These are phyloP conservation scores for Esox niger DNA, from an alignment of 2,113 vertebrate species.

Conservation along the genomic window DNA sequence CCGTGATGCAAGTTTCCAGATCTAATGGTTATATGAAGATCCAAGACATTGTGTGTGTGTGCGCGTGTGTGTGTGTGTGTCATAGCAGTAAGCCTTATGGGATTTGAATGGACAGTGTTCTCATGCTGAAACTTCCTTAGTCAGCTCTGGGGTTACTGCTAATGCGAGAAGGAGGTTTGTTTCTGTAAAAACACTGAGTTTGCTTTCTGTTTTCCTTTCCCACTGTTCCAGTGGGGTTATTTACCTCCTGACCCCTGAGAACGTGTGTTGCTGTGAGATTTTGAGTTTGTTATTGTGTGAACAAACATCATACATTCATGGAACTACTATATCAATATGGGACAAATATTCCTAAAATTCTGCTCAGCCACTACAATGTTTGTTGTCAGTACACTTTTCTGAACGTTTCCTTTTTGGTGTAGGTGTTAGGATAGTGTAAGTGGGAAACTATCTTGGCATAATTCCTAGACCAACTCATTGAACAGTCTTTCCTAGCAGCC, in stretches of 20 bases:
- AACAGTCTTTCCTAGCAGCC: too few species aligned
- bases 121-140: conserved; percentile 50
- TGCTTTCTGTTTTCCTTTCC: conserved; percentile 8
- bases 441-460: too few species aligned
- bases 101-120: conserved; percentile 40
- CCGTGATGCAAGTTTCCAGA: too few species aligned
- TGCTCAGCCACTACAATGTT: too few species aligned
- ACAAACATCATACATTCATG: too few species aligned
- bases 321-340: too few species aligned
- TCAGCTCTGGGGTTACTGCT: conserved; percentile 54
- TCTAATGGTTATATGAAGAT: background rate
- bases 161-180: conserved; percentile 20
- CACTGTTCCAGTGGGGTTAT: conserved; percentile 8
- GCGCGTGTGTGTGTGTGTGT: conserved; percentile 5
- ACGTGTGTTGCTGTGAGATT: background rate
- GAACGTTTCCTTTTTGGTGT: too few species aligned
- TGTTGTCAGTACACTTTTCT: too few species aligned
- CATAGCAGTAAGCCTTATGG: too few species aligned
- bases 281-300: conserved; percentile 6
- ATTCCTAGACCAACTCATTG: too few species aligned
- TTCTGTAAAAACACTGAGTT: background rate
- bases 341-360: too few species aligned
- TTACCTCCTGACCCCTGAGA: conserved; percentile 18
- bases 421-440: too few species aligned
- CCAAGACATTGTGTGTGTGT: background rate